Evolutionary conservation across 2,797 vertebrate genomes (phyloP).

Genomic region (Hypotaenidia okinawae): DNA sequence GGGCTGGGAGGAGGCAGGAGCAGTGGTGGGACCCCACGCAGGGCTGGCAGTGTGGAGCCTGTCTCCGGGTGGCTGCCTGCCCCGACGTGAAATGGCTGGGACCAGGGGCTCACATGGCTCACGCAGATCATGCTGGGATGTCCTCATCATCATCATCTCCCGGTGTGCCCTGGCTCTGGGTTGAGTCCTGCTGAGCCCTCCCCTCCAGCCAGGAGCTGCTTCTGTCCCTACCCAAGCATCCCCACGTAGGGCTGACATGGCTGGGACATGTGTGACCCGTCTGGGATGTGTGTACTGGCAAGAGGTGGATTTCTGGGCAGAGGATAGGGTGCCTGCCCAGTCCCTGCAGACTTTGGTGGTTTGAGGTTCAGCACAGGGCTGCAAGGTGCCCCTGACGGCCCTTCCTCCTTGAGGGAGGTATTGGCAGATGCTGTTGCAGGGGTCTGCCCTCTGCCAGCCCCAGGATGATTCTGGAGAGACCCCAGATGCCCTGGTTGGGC

Average conservation of each 20-base stretch:
- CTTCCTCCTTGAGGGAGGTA: background rate
- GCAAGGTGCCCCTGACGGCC: background rate
- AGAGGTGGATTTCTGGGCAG: background rate
- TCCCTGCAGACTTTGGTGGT: background rate
- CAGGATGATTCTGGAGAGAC: background rate
- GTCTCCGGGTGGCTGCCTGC: background rate
- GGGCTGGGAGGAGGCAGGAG: background rate
- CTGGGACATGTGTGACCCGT: background rate
- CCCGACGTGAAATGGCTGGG: background rate
- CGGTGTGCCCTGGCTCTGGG: accelerated
- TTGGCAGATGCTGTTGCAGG: background rate
- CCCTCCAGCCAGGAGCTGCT: background rate
- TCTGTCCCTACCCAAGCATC: background rate
- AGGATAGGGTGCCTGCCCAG: background rate
- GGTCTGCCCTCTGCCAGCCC: background rate
- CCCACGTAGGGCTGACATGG: background rate
- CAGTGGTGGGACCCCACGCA: background rate
- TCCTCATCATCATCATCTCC: background rate
- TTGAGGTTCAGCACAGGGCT: background rate
- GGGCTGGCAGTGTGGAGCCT: background rate
- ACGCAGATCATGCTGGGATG: background rate
- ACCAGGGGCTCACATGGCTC: background rate
- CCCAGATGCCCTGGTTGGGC: background rate
- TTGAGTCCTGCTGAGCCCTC: background rate
- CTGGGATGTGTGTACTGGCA: no score